Percentiles rank a stretch among this genome's conserved stretches.
phyloP scores from a whole-genome alignment of 2,113 vertebrate genomes.

The Ivindomyrus marchei region DNA sequence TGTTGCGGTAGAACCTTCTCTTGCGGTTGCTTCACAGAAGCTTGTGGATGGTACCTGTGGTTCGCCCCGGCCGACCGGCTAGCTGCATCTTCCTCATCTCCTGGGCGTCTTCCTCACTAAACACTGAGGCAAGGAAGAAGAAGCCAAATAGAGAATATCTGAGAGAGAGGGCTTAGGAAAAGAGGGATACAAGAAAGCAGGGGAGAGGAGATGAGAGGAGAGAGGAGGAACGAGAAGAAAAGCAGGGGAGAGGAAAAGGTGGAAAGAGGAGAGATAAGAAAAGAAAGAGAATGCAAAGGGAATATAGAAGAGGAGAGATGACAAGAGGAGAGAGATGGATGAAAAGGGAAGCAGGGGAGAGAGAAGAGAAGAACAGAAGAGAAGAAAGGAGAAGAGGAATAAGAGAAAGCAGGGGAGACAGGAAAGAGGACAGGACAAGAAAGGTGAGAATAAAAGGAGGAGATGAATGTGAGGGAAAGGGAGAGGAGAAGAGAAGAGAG shows the following conservation, averaged over 20 bases:
- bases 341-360: background rate
- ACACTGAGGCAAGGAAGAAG: background rate
- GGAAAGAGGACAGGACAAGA: background rate
- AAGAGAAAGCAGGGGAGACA: background rate
- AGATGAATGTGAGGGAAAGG: background rate
- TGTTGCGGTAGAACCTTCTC: no score
- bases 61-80: background rate
- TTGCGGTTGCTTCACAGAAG: background rate
- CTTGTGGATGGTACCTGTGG: background rate
- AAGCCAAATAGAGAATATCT: background rate
- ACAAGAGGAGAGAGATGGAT: background rate
- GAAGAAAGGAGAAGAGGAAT: background rate
- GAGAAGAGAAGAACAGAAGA: background rate
- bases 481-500: background rate
- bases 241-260: background rate
- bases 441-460: background rate
- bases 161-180: background rate
- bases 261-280: background rate
- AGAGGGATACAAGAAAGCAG: background rate
- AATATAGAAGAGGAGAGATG: background rate
- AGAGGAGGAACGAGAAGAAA: background rate
- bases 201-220: background rate
- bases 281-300: background rate
- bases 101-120: background rate
- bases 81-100: background rate